Evolutionary conservation across 2,797 vertebrate species (phyloP), one percentile per base, ranked within the genome.

Genomic region (Tarsius wallacei): DNA sequence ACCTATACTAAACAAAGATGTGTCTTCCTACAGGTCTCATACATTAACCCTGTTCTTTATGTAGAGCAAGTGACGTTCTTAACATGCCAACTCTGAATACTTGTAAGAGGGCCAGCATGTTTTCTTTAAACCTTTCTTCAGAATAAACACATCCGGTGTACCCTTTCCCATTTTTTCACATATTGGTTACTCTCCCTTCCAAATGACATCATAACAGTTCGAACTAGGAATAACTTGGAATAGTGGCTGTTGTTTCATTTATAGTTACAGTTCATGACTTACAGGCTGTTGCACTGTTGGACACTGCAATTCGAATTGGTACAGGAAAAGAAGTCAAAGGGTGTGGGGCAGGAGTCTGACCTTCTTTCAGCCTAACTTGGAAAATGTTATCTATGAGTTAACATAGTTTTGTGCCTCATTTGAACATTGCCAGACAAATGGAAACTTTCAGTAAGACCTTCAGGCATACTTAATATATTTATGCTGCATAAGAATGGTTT

Each of bases 401-500:
- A 55, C 33, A 82, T 14, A 47, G 28, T 74, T 95, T 84, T 71
- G 42, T 81, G 49, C 47, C 53, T 90, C 83, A 71, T 49, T 63
- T 36, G 42, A 97, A 89, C 19, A 24, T 71, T 57, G 51, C 21
- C 63, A 96, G 70, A 77, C 61, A 90, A 84, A 90, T 15, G 51
- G 80, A 87, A 94, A 74, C 55, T 76, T 91, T 61, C 53, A 90
- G 73, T 53, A 88, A 70, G 70, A 89, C 7, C 86, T 86, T 94
- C 22, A 89, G 80, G 70, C 92, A 90, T 73, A 53, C 51, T 87
- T 59, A 74, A 84, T 77, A 63, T 71, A 87, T 93, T 87, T 78
- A 90, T 33, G 31, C 21, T 71, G 26, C 7, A 74, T 21, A 74
- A 91, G 57, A 91, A 94, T 64, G 42, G 15, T 80, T 93, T 74